phyloP scores from a whole-genome alignment of 2,888 invertebrate genomes.

The Tortrix viridana region DNA sequence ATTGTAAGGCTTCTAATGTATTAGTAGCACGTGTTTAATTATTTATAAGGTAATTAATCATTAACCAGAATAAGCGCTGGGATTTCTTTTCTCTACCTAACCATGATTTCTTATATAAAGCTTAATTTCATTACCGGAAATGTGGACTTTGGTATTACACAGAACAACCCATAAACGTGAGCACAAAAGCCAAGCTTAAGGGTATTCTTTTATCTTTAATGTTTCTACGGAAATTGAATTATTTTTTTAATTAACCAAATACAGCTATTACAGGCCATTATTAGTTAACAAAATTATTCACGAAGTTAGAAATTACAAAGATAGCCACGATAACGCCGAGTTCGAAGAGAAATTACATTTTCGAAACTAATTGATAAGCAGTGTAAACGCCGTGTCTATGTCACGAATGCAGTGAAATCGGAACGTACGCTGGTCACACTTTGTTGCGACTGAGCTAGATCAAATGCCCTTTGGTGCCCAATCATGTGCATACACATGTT shows the following conservation, averaged over 20 bases:
- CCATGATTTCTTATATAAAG: constrained; percentile 2
- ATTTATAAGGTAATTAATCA: constrained; percentile 42
- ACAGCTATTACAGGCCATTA: constrained; percentile 14
- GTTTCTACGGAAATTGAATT: constrained; percentile 23
- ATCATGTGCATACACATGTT: constrained; percentile 24
- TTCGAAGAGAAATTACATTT: constrained; percentile 19
- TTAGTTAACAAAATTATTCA: constrained; percentile 12
- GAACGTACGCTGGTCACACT: constrained; percentile 62
- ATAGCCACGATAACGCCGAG: constrained; percentile 12
- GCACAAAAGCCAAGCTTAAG: too few relatives aligned
- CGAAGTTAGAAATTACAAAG: constrained; percentile 8
- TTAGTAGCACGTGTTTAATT: constrained; percentile 44
- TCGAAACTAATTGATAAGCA: constrained; percentile 1
- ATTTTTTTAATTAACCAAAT: constrained; percentile 16
- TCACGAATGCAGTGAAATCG: constrained; percentile 25
- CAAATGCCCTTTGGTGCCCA: constrained; percentile 50
- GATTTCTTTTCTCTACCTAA: constrained; percentile 1
- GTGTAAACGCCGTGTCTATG: constrained; percentile 19
- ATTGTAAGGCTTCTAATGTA: constrained; percentile 31
- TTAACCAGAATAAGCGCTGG: not conserved
- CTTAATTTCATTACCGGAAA: too few relatives aligned
- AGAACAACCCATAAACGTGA: too few relatives aligned
- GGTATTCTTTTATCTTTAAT: not conserved
- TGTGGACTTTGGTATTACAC: too few relatives aligned
- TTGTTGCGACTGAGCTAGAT: constrained; percentile 45